These are phyloP conservation scores for Apodemia mormo DNA, from an alignment of 2,888 invertebrate species.

Conservation along the genomic window DNA sequence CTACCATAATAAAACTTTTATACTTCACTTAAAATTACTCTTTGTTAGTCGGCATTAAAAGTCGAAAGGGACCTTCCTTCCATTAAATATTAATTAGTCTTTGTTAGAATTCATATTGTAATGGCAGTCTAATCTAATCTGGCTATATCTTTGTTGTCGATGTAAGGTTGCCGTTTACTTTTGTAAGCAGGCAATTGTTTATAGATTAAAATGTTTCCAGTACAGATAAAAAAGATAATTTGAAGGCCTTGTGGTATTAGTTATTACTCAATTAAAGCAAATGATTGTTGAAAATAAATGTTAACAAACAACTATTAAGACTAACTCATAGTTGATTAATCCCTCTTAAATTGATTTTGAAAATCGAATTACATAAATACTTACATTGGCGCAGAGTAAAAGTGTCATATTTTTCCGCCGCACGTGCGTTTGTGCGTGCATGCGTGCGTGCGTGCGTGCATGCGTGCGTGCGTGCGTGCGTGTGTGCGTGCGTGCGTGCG, in stretches of 20 bases:
- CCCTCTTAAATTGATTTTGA: too few species aligned
- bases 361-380: too few species aligned
- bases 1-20: background rate
- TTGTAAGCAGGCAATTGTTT: background rate
- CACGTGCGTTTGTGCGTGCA: too few species aligned
- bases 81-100: conserved; percentile 3
- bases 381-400: too few species aligned
- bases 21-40: background rate
- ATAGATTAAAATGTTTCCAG: background rate
- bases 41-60: background rate
- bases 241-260: background rate
- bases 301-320: too few species aligned
- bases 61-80: background rate
- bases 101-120: conserved; percentile 5
- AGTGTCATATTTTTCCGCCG: too few species aligned
- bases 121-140: conserved; percentile 9
- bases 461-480: too few species aligned
- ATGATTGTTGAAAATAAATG: too few species aligned
- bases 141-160: background rate
- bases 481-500: too few species aligned
- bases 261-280: background rate
- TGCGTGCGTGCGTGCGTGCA: too few species aligned
- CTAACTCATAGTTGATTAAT: too few species aligned
- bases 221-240: background rate
- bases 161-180: background rate